Percentiles rank a stretch among this genome's conserved stretches.
Evolutionary conservation across 2,888 invertebrate genomes (phyloP).

Genomic region (Lapara coniferarum): DNA sequence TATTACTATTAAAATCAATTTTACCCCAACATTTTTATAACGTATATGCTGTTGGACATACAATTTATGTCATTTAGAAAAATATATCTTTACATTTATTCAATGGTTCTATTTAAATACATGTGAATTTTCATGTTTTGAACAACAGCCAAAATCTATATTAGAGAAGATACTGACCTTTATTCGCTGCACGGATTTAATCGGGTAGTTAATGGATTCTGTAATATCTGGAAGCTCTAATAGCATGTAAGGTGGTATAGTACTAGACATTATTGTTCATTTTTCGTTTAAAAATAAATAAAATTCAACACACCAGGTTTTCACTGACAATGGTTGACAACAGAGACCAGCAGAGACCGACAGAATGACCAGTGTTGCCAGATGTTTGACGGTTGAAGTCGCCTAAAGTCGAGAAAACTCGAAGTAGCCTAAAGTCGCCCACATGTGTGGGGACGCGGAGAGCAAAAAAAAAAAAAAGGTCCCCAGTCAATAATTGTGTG

Average conservation of each 20-base stretch:
- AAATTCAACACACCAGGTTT: neutral
- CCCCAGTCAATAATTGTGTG: too few relatives aligned
- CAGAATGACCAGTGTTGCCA: too few relatives aligned
- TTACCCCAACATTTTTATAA: too few relatives aligned
- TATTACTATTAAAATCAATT: too few relatives aligned
- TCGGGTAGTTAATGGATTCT: constrained; percentile 83
- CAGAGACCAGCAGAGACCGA: too few relatives aligned
- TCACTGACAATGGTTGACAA: neutral
- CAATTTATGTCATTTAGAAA: neutral
- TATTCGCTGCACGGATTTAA: constrained; percentile 87
- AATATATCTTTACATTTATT: neutral
- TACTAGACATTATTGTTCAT: constrained; percentile 55
- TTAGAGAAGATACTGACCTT: constrained; percentile 82
- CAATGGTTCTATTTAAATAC: constrained; percentile 6
- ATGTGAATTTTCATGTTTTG: constrained; percentile 42
- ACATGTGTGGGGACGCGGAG: too few relatives aligned
- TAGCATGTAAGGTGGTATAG: constrained; percentile 75
- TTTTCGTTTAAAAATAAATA: constrained; percentile 16
- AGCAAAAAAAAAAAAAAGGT: too few relatives aligned
- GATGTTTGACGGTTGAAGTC: too few relatives aligned
- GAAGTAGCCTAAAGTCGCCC: too few relatives aligned
- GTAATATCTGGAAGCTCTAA: constrained; percentile 84
- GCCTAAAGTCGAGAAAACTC: too few relatives aligned
- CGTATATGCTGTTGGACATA: too few relatives aligned
- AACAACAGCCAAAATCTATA: constrained; percentile 51